Evolutionary conservation across 53 echinoderm and acorn worm species (phyloP).

Genomic region (Paelopatides confundens): DNA sequence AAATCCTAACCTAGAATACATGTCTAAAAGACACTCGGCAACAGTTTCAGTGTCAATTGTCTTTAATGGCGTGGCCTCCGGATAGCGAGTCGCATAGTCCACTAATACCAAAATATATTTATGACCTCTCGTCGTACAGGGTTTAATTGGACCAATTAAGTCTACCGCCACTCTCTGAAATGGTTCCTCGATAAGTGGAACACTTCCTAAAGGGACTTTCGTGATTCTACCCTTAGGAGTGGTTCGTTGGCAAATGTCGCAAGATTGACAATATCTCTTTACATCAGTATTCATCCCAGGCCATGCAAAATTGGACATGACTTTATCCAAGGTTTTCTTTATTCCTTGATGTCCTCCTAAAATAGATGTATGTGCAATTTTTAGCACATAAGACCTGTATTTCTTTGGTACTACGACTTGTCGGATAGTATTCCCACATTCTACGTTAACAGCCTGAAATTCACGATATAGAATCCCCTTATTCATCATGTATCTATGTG

Average conservation of each 20-base stretch:
- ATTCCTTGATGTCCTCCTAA: too few relatives aligned
- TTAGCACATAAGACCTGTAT: too few relatives aligned
- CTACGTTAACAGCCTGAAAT: too few relatives aligned
- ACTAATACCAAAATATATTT: constrained; percentile 33
- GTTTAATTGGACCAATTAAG: constrained; percentile 55
- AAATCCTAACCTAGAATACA: constrained; percentile 40
- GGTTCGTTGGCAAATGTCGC: constrained; percentile 31
- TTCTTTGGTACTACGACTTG: too few relatives aligned
- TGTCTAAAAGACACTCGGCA: constrained; percentile 26
- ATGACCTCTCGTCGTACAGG: constrained; percentile 20
- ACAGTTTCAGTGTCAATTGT: constrained; percentile 44
- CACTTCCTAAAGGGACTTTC: constrained; percentile 18
- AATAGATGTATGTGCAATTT: too few relatives aligned
- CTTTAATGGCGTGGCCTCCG: constrained; percentile 25
- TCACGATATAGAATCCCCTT: too few relatives aligned
- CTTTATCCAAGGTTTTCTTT: too few relatives aligned
- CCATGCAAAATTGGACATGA: constrained; percentile 52
- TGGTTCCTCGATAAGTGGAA: background rate
- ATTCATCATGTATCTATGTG: too few relatives aligned
- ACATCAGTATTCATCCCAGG: constrained; percentile 50
- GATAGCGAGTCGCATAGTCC: constrained; percentile 29
- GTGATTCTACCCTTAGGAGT: constrained; percentile 39
- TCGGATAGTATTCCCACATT: too few relatives aligned
- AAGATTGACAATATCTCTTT: constrained; percentile 43
- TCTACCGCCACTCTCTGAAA: constrained; percentile 50